Evolutionary conservation across 2,888 invertebrate species (phyloP).

Genomic region (Hipparchia sbordonii): DNA sequence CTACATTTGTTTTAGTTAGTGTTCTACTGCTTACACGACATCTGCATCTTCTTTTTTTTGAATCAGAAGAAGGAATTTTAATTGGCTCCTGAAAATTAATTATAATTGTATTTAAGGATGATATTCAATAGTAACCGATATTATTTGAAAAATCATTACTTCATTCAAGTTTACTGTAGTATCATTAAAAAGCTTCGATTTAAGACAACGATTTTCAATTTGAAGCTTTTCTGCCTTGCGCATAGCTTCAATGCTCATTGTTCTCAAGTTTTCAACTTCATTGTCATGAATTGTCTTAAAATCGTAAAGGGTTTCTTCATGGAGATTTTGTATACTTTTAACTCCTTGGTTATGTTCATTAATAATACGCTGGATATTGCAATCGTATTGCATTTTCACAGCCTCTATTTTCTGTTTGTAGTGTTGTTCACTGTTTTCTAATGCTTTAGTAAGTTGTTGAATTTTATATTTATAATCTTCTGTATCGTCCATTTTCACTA

Average conservation of each 20-base stretch:
- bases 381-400: slow-evolving; percentile 80
- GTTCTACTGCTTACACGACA: slow-evolving; percentile 51
- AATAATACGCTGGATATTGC: slow-evolving; percentile 76
- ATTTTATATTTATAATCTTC: slow-evolving; percentile 64
- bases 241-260: slow-evolving; percentile 75
- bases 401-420: slow-evolving; percentile 70
- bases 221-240: slow-evolving; percentile 68
- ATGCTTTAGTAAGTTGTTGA: slow-evolving; percentile 53
- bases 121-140: not conserved
- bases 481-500: slow-evolving; percentile 54
- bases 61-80: slow-evolving; percentile 53
- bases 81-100: slow-evolving; percentile 54
- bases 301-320: slow-evolving; percentile 77
- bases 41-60: slow-evolving; percentile 50
- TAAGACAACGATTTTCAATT: slow-evolving; percentile 63
- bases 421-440: slow-evolving; percentile 64
- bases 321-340: slow-evolving; percentile 77
- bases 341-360: slow-evolving; percentile 82
- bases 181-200: slow-evolving; percentile 50
- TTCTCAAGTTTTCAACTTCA: slow-evolving; percentile 76
- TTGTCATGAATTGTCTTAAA: slow-evolving; percentile 76
- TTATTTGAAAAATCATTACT: slow-evolving; percentile 46
- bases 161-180: slow-evolving; percentile 49
- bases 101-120: not conserved
- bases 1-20: slow-evolving; percentile 67